Base-by-base conservation (phyloP, 2,797 vertebrate species). In the Prunella strophiata region DNA sequence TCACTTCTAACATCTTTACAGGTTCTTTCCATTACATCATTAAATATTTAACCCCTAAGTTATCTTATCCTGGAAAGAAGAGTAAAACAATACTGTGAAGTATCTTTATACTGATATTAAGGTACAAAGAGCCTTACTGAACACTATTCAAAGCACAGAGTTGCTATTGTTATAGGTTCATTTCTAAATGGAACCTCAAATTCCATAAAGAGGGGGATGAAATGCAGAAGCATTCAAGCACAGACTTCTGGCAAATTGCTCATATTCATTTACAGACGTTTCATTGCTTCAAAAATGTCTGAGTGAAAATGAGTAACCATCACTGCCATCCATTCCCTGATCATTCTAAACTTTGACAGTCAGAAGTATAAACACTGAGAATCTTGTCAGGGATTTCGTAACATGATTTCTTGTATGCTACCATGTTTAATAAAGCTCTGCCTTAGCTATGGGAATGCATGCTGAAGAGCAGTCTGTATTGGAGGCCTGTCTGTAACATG, bases 21-120 rank as follows among this genome's bases (percentile, higher is more conserved):
- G 59, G 47, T 77, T 93, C 74, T 85, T 96, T 94, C 93, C 88
- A 74, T 90, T 94, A 84, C 93, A 91, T 93, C 78, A 91, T 96
- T 91, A 96, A 97, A 96, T 95, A 91, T 95, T 96, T 94, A 96
- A 93, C 58, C 19, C 8, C 11, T 45, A 59, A 86, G 83, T 66
- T 86, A 95, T 13, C 83, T 95, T 93, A 94, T 12, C 85, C 88
- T 85, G 59, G 77, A 55, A 92, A 85, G 50, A 96, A 94, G 86
- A 92, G 88, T 93, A 97, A 98, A 93, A 87, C 62, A 96, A 96
- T 87, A 96, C 75, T 42, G 57, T 67, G 58, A 87, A 80, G 81
- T 85, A 95, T 68, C 96, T 91, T 94, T 81, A 94, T 14, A 86
- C 62, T 87, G 86, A 91, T 75, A 92, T 81, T 93, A 85, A 71